These are phyloP conservation scores for Temnothorax ravouxi DNA, from an alignment of 2,888 invertebrate genomes.

Conservation along the genomic window DNA sequence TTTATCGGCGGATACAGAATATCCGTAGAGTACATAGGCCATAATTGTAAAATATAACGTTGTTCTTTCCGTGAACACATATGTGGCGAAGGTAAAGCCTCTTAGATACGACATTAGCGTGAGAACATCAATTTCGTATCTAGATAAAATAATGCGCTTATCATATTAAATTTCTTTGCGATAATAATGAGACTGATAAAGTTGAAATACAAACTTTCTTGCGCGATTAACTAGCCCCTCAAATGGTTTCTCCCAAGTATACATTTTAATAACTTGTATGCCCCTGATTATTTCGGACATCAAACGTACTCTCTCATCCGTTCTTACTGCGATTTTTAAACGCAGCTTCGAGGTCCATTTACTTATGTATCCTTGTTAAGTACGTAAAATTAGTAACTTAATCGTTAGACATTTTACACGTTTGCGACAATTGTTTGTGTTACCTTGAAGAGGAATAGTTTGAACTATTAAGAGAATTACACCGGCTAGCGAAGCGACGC, in stretches of 20 bases:
- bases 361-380: slow-evolving; percentile 86
- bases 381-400: not conserved
- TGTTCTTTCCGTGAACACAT: slow-evolving; percentile 95
- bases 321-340: slow-evolving; percentile 86
- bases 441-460: slow-evolving; percentile 87
- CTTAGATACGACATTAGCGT: slow-evolving; percentile 90
- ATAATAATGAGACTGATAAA: slow-evolving; percentile 2
- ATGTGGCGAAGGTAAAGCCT: slow-evolving; percentile 89
- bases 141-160: slow-evolving; percentile 77
- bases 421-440: not conserved
- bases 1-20: slow-evolving; percentile 88
- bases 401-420: not conserved
- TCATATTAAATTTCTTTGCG: not conserved
- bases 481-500: slow-evolving; percentile 89
- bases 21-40: slow-evolving; percentile 90
- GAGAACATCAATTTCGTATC: slow-evolving; percentile 91
- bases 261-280: slow-evolving; percentile 95
- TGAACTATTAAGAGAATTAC: slow-evolving; percentile 88
- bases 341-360: slow-evolving; percentile 86
- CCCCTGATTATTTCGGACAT: slow-evolving; percentile 94
- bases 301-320: slow-evolving; percentile 92
- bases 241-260: slow-evolving; percentile 94
- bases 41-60: slow-evolving; percentile 94
- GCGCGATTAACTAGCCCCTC: slow-evolving; percentile 90
- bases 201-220: slow-evolving; percentile 89